These are phyloP conservation scores for Propithecus perrieri DNA, from an alignment of 2,797 vertebrate species.

Conservation along the genomic window DNA sequence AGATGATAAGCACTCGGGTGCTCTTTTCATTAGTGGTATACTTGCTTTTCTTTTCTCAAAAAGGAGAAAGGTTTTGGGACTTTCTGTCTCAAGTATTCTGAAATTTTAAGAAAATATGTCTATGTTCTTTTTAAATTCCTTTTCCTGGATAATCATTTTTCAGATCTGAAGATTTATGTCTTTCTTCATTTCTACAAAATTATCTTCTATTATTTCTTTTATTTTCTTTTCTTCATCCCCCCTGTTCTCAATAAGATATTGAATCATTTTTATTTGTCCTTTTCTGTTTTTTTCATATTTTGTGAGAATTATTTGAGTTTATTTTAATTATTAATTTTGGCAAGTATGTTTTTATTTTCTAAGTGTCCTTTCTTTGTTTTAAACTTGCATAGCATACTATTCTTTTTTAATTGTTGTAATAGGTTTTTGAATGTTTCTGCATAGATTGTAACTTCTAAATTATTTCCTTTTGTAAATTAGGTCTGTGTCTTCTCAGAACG, in stretches of 20 bases:
- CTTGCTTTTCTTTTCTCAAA: not conserved
- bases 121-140: not conserved
- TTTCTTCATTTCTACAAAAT: not conserved
- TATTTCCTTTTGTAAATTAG: not conserved
- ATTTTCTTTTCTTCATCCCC: not conserved
- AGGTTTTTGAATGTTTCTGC: not conserved
- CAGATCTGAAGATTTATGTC: not conserved
- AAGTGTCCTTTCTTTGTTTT: not conserved
- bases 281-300: not conserved
- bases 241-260: not conserved
- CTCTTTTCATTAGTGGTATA: not conserved
- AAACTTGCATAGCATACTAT: not conserved
- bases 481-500: not conserved
- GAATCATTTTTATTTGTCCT: not conserved
- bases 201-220: not conserved
- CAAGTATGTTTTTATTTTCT: not conserved
- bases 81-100: not conserved
- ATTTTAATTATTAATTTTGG: not conserved
- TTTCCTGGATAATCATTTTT: not conserved
- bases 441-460: not conserved
- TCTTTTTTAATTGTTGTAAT: not conserved
- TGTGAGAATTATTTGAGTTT: not conserved
- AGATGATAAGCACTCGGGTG: not conserved
- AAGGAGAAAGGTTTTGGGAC: not conserved
- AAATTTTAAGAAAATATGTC: not conserved